phyloP scores from a whole-genome alignment of 2,888 invertebrate genomes.

The Ligdia adustata region DNA sequence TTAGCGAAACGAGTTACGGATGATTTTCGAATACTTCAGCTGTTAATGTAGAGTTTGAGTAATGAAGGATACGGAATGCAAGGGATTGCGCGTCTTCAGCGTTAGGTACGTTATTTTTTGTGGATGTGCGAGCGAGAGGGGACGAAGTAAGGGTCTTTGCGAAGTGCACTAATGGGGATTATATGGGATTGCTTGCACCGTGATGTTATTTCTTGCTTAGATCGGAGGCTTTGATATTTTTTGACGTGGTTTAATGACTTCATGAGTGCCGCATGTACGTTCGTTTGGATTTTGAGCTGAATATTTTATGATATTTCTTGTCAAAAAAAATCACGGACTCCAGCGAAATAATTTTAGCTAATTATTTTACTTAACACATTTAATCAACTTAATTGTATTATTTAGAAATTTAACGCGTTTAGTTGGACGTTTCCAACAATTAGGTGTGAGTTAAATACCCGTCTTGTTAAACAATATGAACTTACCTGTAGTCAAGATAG shows the following conservation, averaged over 20 bases:
- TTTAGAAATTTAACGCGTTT: no score
- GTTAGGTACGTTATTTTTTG: constrained; percentile 79
- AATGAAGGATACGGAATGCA: constrained; percentile 75
- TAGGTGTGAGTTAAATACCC: no score
- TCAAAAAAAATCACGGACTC: no score
- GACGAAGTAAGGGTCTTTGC: constrained; percentile 62
- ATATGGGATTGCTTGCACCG: constrained; percentile 66
- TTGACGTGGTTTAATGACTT: constrained; percentile 38
- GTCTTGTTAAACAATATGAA: no score
- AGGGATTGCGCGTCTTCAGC: constrained; percentile 69
- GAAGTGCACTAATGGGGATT: constrained; percentile 78
- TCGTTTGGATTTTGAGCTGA: no score
- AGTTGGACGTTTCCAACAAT: no score
- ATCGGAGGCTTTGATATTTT: constrained; percentile 49
- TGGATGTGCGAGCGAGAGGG: constrained; percentile 67
- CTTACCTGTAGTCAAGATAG: no score
- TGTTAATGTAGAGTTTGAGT: constrained; percentile 40
- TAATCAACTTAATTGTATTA: no score
- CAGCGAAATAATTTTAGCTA: no score
- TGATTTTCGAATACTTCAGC: constrained; percentile 37
- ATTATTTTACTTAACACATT: no score
- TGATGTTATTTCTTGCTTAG: constrained; percentile 54
- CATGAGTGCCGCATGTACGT: constrained; percentile 18
- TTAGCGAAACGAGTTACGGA: constrained; percentile 46
- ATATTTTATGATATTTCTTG: no score